Evolutionary conservation across 2,888 invertebrate species (phyloP), one percentile per base, ranked within the genome.

Genomic region (Mesorhabditis spiculigera): DNA sequence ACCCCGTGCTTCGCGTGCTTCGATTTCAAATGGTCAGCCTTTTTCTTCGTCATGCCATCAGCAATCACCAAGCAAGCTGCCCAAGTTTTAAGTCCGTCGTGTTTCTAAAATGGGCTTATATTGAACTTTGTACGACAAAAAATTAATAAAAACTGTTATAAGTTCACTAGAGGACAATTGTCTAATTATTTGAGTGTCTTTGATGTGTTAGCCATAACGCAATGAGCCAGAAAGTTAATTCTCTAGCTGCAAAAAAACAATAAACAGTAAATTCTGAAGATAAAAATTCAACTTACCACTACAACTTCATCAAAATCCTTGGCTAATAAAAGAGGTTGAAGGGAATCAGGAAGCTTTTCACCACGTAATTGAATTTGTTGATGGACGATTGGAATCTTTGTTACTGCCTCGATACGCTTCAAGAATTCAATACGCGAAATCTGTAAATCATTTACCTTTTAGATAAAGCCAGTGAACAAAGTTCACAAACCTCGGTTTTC

Each of bases 251-350:
- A 50, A 13, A 28, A 28, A 50, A 50, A 50, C 58, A 50, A 50
- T 50, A 50, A 71, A 69, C 58, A 69, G 66, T 71, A 61, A 69
- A 65, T 44, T 71, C 45, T 65, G 45, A 71, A 66, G 42, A 65
- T 66, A 66, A 68, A 65, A 68, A 65, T 66, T 63, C 64, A 69
- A 69, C 65, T 69, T 69, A 69, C 65, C 58, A 69, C 68, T 28
- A 69, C 61, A 50, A 71, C 10, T 65, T 71, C 63, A 43, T 67
- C 62, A 62, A 43, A 63, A 68, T 63, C 63, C 43, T 68, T 68
- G 63, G 41, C 41, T 44, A 63, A n/a, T 62, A 13, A 43, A 16
- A 62, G 63, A 50, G 58, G 58, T 13, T 50, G 58, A 50, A 50
- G 58, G n/a, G 58, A 50, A 50, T 50, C 58, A n/a, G n/a, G 68